phyloP scores from a whole-genome alignment of 2,797 vertebrate species.

The Rhinella marina region DNA sequence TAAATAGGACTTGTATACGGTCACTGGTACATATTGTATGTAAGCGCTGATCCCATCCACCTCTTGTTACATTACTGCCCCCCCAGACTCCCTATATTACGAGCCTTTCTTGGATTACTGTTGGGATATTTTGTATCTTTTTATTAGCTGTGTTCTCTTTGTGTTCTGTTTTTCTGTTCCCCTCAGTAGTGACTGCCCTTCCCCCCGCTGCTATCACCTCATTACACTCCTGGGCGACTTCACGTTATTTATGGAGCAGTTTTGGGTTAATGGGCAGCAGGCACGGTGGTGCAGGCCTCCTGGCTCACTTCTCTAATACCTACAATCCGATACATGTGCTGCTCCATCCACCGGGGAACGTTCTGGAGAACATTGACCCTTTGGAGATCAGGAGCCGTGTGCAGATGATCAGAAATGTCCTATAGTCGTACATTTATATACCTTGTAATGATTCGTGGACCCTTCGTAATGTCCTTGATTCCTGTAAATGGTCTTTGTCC shows the following conservation, averaged over 20 bases:
- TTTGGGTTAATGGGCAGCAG: conserved; percentile 4
- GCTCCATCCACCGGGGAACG: background rate
- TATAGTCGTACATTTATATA: background rate
- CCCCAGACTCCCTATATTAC: too few species aligned
- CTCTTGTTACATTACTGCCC: too few species aligned
- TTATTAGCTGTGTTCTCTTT: background rate
- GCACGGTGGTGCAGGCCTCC: background rate
- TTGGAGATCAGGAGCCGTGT: background rate
- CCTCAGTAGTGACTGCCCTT: background rate
- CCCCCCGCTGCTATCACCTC: conserved; percentile 31
- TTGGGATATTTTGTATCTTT: too few species aligned
- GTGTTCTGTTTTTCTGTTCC: background rate
- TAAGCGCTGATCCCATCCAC: too few species aligned
- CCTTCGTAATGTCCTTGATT: too few species aligned
- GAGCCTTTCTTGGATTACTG: too few species aligned
- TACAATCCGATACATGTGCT: background rate
- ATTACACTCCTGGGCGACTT: conserved; percentile 20
- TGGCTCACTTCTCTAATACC: background rate
- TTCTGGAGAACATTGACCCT: background rate
- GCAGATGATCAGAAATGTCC: background rate
- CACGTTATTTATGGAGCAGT: conserved; percentile 17
- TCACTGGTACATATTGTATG: too few species aligned
- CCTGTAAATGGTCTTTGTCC: too few species aligned
- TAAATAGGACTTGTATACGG: too few species aligned
- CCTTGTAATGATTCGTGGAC: too few species aligned